phyloP scores from a whole-genome alignment of 2,888 invertebrate species.

The Danaus chrysippus region DNA sequence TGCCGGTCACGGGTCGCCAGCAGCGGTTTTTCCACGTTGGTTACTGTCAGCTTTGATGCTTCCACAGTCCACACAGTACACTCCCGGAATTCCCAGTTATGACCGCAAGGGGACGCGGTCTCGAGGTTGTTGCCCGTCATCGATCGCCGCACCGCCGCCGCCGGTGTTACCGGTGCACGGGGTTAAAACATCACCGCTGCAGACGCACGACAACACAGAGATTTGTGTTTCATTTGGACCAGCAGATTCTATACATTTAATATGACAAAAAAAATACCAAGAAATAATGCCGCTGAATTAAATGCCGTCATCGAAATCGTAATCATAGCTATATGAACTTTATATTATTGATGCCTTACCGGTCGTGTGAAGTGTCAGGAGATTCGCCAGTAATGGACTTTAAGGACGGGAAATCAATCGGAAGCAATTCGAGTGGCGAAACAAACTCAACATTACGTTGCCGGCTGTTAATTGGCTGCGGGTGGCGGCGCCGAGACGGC shows the following conservation, averaged over 20 bases:
- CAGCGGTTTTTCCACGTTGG: constrained; percentile 58
- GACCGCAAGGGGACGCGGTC: constrained; percentile 62
- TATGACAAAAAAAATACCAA: too few species aligned
- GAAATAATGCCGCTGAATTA: too few species aligned
- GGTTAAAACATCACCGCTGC: constrained; percentile 63
- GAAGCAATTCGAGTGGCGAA: constrained; percentile 73
- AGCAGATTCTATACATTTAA: too few species aligned
- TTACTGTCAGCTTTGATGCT: constrained; percentile 46
- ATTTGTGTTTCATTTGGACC: background rate
- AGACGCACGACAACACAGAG: constrained; percentile 34
- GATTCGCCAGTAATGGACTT: constrained; percentile 45
- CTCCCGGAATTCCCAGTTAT: constrained; percentile 74
- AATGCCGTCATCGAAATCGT: too few species aligned
- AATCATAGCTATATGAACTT: background rate
- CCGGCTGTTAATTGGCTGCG: constrained; percentile 77
- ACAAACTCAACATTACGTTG: constrained; percentile 73
- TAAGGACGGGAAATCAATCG: constrained; percentile 71
- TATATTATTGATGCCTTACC: background rate
- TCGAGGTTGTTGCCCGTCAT: constrained; percentile 74
- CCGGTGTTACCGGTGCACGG: constrained; percentile 61
- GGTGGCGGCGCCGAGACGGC: constrained; percentile 79
- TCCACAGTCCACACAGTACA: constrained; percentile 45
- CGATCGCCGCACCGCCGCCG: constrained; percentile 63
- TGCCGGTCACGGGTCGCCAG: constrained; percentile 57
- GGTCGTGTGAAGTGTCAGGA: constrained; percentile 33